Evolutionary conservation across 2,797 vertebrate species (phyloP), one percentile per base, ranked within the genome.

Genomic region (Iguana delicatissima): DNA sequence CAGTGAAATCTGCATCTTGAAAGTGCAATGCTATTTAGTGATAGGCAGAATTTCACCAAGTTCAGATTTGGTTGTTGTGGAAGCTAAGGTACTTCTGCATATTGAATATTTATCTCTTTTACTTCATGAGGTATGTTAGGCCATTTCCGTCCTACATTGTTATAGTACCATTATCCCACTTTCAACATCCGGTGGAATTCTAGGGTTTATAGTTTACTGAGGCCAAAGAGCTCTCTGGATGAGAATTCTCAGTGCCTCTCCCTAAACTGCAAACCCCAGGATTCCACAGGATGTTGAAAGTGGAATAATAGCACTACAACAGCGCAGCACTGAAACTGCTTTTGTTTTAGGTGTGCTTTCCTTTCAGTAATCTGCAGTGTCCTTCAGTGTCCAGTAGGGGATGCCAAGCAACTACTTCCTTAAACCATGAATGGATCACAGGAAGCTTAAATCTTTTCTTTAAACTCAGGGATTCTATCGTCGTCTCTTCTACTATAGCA

Each of bases 301-400:
- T 46, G 4, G 42, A 46, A 46, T 46, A 46, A 46, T 46, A 46
- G 42, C 42, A 46, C 42, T 46, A 46, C 4, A 46, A 46, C 42
- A 46, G 42, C 4, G 2, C 42, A 46, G 42, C 4, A 4, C 2
- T 46, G 42, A 46, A 46, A 3, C 42, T 46, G 42, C 42, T 46
- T 46, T 46, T 46, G 18, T 46, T 22, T 42, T 46, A 83, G 35
- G 6, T 52, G 7, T 12, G 52, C 67, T 55, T 67, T 46, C 7
- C 8, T 69, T 77, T 29, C 38, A 42, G 42, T 59, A 32, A 29
- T 10, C 42, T 84, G 84, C 82, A 88, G 8, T 87, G 6, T 22
- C 57, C 29, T 26, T 14, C 20, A 38, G 6, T 1, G 50, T 79
- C 92, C 96, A 92, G 69, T 90, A 95, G 96, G 93, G 95, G 94